These are phyloP conservation scores for Tinea semifulvella DNA, from an alignment of 2,888 invertebrate species.

Conservation along the genomic window DNA sequence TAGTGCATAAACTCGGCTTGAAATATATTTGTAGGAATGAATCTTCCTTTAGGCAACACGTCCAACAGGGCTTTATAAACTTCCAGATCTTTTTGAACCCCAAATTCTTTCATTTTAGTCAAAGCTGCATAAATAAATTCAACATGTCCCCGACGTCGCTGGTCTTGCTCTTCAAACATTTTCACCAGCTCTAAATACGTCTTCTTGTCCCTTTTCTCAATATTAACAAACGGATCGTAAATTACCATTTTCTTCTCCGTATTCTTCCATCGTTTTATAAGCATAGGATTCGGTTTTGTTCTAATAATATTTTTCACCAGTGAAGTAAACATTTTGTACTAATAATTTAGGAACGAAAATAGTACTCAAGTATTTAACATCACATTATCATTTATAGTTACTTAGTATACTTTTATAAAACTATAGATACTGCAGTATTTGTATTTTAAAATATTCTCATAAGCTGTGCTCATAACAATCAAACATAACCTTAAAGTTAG, in stretches of 20 bases:
- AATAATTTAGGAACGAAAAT: neutral
- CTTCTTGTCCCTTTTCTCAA: constrained; percentile 69
- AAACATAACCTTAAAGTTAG: too few relatives aligned
- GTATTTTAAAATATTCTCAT: too few relatives aligned
- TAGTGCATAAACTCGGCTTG: constrained; percentile 93
- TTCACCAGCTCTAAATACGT: constrained; percentile 78
- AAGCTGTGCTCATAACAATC: too few relatives aligned
- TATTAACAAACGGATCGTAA: constrained; percentile 55
- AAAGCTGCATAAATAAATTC: constrained; percentile 94
- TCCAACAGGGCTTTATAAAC: constrained; percentile 87
- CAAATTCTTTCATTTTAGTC: constrained; percentile 87
- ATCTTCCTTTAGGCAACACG: constrained; percentile 88
- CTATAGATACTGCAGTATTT: too few relatives aligned
- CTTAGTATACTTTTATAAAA: too few relatives aligned
- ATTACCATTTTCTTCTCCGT: constrained; percentile 44
- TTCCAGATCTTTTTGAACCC: constrained; percentile 86
- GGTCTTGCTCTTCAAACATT: constrained; percentile 74
- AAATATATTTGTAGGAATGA: constrained; percentile 82
- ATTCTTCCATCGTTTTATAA: constrained; percentile 34
- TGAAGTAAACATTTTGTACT: neutral
- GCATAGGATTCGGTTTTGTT: constrained; percentile 1
- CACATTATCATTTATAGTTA: neutral
- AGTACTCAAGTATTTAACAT: neutral
- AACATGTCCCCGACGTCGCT: constrained; percentile 83
- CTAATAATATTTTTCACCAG: neutral